A percentile compares a stretch with the other conserved stretches of the same genome.
Evolutionary conservation across 2,888 invertebrate species (phyloP).

Genomic region (Aleiodes leptofemur): DNA sequence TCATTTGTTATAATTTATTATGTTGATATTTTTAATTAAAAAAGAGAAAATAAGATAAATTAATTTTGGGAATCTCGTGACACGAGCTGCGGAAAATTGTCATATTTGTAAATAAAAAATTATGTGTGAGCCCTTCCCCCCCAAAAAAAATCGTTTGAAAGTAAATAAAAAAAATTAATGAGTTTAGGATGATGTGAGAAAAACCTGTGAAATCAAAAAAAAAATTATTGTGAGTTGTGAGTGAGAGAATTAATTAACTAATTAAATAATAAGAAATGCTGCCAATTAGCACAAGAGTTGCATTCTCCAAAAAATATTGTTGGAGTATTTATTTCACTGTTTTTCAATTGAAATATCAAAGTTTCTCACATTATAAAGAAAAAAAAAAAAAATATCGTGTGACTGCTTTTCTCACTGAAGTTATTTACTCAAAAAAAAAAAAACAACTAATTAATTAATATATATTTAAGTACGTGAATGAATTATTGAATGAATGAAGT

Average conservation of each 20-base stretch:
- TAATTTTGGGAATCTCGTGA: constrained; percentile 9
- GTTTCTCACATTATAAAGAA: neutral
- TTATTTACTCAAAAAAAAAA: neutral
- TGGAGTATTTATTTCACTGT: constrained; percentile 3
- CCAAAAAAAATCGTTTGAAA: constrained; percentile 34
- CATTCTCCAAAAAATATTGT: neutral
- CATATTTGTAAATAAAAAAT: constrained; percentile 31
- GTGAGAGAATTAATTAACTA: constrained; percentile 15
- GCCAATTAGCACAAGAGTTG: constrained; percentile 41
- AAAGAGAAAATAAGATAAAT: neutral
- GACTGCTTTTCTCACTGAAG: constrained; percentile 3
- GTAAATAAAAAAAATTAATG: constrained; percentile 22
- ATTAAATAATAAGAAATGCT: constrained; percentile 33
- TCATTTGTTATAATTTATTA: constrained; percentile 16
- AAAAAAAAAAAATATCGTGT: neutral
- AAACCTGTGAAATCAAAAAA: constrained; percentile 26
- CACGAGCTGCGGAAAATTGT: constrained; percentile 34
- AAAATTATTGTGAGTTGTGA: constrained; percentile 12
- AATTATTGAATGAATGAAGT: constrained; percentile 1
- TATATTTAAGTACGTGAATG: neutral
- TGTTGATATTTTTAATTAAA: constrained; percentile 12
- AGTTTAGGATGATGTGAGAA: constrained; percentile 1
- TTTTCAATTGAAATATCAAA: constrained; percentile 7
- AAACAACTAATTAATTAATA: neutral
- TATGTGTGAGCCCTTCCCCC: neutral